Evolutionary conservation across 2,888 invertebrate species (phyloP), one percentile per base, ranked within the genome.

Genomic region (Rhyacophila evoluta): DNA sequence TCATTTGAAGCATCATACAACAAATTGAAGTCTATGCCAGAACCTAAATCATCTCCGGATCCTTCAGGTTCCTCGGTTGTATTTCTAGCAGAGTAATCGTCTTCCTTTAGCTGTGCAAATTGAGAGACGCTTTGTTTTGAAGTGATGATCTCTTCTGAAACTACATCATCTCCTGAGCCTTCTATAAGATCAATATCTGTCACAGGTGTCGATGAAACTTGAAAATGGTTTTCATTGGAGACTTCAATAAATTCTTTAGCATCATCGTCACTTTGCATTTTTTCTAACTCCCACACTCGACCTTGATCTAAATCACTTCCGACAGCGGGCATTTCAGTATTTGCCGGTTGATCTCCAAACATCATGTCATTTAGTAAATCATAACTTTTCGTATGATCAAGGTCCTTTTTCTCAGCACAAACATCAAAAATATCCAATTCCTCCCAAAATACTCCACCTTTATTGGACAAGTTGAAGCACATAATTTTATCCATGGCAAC

Each of bases 281-380:
- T 86, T 75, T 87, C 86, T 80, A 88, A 86, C 39, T 91, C 85
- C 79, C 72, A 82, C 5, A 76, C 74, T 74, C 86, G 85, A 1
- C 89, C 89, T 79, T 88, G 87, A 74, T 89, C 88, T 81, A 90
- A 86, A 84, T 87, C 88, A 83, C 83, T 88, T 83, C 89, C 85
- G 84, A 87, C 81, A 67, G 89, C 85, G 83, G 90, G 83, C 83
- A 85, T 81, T 81, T 87, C 84, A 11, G 89, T 87, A 74, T 84
- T 86, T 5, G 87, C 82, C 0, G 92, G 90, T 84, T 93, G 89
- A 83, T 94, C 93, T 75, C 91, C 92, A 87, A 92, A 88, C 92
- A 92, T 92, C 86, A 92, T 87, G 81, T 92, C 92, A 82, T 91
- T 87, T 72, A 88, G 87, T 79, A 86, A 85, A 25, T 84, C 83